These are phyloP conservation scores for Branchinecta lynchi DNA, from an alignment of 1,140 invertebrate genomes.

Conservation along the genomic window DNA sequence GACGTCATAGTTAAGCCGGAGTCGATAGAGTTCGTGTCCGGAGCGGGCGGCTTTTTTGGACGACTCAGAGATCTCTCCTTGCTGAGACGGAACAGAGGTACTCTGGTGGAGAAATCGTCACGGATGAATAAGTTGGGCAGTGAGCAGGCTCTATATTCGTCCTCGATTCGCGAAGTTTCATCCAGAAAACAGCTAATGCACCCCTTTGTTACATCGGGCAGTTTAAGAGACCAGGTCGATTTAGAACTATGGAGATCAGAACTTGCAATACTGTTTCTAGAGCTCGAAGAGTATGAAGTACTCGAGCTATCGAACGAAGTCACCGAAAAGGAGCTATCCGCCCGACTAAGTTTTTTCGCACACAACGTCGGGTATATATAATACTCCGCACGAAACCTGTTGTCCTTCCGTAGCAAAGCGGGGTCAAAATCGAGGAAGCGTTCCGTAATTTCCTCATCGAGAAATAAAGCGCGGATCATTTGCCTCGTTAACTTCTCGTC, in stretches of 20 bases:
- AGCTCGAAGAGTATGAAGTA: background rate
- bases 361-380: background rate
- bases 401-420: background rate
- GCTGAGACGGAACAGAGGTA: background rate
- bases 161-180: background rate
- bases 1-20: background rate
- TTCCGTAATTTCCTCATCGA: background rate
- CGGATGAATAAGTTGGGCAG: background rate
- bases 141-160: background rate
- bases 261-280: background rate
- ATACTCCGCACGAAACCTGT: background rate
- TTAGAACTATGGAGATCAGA: background rate
- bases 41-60: background rate
- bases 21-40: background rate
- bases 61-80: background rate
- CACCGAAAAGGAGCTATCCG: background rate
- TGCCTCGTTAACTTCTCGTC: conserved; percentile 29
- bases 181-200: background rate
- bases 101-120: background rate
- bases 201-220: background rate
- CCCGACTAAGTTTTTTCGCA: background rate
- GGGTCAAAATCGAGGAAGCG: background rate
- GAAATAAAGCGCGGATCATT: background rate
- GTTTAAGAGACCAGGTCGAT: background rate
- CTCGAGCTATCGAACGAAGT: background rate